Percentiles rank a stretch among this genome's conserved stretches.
Conservation (phyloP, 1,140 invertebrate genomes). For the Apis mellifera region Amel_HAv3.1 CM009940.2:738501-739000, state of each 20-base stretch:
- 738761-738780: not conserved
- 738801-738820: not conserved
- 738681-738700: not conserved
- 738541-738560: not conserved
- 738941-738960: too few relatives aligned
- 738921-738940: too few relatives aligned
- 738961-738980: conserved; percentile 25
- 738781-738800: not conserved
- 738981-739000: conserved; percentile 69
- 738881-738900: not conserved
- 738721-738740: not conserved
- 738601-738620: not conserved
- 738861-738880: too few relatives aligned
- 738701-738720: not conserved
- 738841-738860: not conserved
- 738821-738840: not conserved
- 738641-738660: not conserved
- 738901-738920: not conserved
- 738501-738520: not conserved
- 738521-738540: not conserved
- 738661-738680: not conserved
- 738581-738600: not conserved
- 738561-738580: too few relatives aligned
- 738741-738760: not conserved
- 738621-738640: not conserved